phyloP scores from a whole-genome alignment of 2,888 invertebrate genomes.

The Tubulanus polymorphus region DNA sequence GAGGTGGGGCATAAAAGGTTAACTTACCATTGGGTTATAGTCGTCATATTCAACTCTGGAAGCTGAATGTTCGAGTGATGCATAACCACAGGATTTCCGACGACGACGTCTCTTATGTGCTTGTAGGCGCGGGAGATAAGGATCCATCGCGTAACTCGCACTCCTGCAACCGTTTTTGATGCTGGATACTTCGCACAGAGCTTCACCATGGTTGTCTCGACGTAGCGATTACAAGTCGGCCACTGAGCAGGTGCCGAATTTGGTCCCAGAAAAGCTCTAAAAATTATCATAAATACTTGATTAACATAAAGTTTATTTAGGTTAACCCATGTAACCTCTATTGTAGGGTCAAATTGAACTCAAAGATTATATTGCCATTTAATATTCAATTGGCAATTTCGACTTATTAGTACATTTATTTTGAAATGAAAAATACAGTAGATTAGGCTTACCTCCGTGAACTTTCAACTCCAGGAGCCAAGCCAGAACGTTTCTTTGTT shows the following conservation, averaged over 20 bases:
- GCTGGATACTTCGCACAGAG: constrained; percentile 1
- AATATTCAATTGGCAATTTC: no score
- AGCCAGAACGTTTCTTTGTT: no score
- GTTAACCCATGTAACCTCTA: no score
- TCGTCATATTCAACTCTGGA: constrained; percentile 1
- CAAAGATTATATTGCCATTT: no score
- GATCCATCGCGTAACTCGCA: constrained; percentile 1
- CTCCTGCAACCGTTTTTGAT: background rate
- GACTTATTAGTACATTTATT: no score
- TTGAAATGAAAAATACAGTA: no score
- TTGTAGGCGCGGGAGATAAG: constrained; percentile 5
- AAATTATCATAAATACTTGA: no score
- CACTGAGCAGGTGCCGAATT: constrained; percentile 5
- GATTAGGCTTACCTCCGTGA: constrained; percentile 14
- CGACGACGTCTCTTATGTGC: constrained; percentile 3
- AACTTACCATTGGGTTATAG: background rate
- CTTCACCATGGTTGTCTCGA: constrained; percentile 8
- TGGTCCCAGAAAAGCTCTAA: constrained; percentile 9
- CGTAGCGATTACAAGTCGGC: constrained; percentile 10
- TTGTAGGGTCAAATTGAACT: no score
- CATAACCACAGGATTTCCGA: background rate
- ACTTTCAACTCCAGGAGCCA: constrained; percentile 14
- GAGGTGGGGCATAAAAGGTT: no score
- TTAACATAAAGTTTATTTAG: no score
- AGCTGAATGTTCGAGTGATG: background rate